phyloP scores from a whole-genome alignment of 2,888 invertebrate species.

The Malthinus flaveolus region DNA sequence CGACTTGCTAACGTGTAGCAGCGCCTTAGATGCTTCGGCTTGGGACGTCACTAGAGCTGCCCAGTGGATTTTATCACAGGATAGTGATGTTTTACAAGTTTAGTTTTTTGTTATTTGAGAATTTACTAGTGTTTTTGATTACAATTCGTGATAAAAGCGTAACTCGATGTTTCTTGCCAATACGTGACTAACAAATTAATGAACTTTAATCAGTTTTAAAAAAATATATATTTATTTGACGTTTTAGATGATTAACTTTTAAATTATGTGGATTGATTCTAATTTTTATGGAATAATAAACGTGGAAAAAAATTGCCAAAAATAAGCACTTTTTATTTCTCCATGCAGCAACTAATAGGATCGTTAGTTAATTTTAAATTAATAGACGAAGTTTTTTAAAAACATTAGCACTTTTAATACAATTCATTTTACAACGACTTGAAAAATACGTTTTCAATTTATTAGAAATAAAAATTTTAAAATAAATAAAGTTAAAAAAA shows the following conservation, averaged over 20 bases:
- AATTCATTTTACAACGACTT: too few relatives aligned
- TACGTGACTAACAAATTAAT: slow-evolving; percentile 18
- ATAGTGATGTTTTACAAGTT: slow-evolving; percentile 34
- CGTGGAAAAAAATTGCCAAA: slow-evolving; percentile 1
- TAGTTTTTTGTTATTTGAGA: slow-evolving; percentile 13
- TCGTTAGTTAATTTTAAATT: not conserved
- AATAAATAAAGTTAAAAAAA: slow-evolving; percentile 11
- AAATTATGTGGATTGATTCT: not conserved
- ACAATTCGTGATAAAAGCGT: slow-evolving; percentile 19
- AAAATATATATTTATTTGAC: slow-evolving; percentile 21
- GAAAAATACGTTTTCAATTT: too few relatives aligned
- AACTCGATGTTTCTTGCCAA: slow-evolving; percentile 25
- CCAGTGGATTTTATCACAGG: slow-evolving; percentile 60
- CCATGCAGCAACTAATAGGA: not conserved
- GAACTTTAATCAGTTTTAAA: slow-evolving; percentile 13
- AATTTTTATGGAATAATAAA: not conserved
- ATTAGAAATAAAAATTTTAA: not conserved
- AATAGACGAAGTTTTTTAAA: not conserved
- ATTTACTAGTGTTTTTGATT: not conserved
- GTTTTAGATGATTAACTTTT: slow-evolving; percentile 16
- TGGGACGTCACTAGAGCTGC: slow-evolving; percentile 73
- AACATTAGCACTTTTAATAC: too few relatives aligned
- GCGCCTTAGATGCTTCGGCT: slow-evolving; percentile 62
- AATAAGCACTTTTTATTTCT: too few relatives aligned
- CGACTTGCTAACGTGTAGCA: slow-evolving; percentile 52